Percentiles rank a stretch among this genome's conserved stretches.
phyloP scores from a whole-genome alignment of 2,113 vertebrate species.

The Nothobranchius kuhntae region DNA sequence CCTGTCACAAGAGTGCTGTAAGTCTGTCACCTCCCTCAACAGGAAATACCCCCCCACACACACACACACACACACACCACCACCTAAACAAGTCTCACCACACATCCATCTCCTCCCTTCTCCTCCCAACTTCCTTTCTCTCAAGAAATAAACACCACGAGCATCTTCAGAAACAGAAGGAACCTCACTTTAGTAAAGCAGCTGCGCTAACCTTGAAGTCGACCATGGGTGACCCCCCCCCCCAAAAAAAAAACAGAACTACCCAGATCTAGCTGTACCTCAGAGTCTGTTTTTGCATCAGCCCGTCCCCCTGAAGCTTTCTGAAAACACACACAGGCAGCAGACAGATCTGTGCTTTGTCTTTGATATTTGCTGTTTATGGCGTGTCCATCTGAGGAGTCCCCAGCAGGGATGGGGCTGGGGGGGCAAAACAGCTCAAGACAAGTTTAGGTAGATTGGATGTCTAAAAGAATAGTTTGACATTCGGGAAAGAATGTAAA shows the following conservation, averaged over 20 bases:
- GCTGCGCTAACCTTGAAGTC: conserved; percentile 5
- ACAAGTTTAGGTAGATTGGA: conserved; percentile 3
- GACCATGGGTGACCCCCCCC: conserved; percentile 22
- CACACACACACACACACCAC: background rate
- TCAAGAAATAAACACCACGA: conserved; percentile 28
- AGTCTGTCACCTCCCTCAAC: conserved; percentile 31
- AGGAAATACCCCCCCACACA: conserved; percentile 41
- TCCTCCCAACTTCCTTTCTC: conserved; percentile 24
- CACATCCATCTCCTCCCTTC: conserved; percentile 30
- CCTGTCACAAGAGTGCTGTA: conserved; percentile 13
- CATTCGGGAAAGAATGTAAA: background rate
- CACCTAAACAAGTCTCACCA: conserved; percentile 21
- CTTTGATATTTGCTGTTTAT: conserved; percentile 44
- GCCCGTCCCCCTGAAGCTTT: conserved; percentile 41
- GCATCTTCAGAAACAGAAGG: background rate
- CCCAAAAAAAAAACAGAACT: background rate
- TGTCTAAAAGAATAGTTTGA: conserved; percentile 2
- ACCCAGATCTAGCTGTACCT: conserved; percentile 41
- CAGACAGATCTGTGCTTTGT: conserved; percentile 39
- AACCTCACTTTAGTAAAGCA: conserved; percentile 4
- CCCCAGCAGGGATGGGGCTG: background rate
- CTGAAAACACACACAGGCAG: conserved; percentile 38
- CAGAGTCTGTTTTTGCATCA: conserved; percentile 54
- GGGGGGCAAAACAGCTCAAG: conserved; percentile 4
- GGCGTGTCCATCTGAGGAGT: conserved; percentile 8